Base-by-base conservation (phyloP, 2,888 invertebrate genomes). In the Cephus pygmeus region DNA sequence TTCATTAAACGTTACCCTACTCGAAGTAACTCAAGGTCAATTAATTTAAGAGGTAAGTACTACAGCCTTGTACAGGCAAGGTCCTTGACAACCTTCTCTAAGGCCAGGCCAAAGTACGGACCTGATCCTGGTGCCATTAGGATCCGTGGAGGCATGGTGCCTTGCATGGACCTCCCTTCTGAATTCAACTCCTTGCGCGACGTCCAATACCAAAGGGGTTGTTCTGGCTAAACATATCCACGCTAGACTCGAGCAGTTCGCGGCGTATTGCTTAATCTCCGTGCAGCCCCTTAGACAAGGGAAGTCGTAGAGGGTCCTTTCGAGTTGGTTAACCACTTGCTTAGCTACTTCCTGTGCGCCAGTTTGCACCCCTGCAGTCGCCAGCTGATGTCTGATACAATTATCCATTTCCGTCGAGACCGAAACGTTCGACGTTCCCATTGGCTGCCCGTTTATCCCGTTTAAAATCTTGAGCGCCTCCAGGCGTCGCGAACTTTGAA, bases 221-320 rank as follows among this genome's bases (percentile, higher is more conserved):
- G 83, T 76, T 30, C 90, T 86, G 0, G 90, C 87, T 68, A 90
- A 79, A 68, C 90, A 90, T 40, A 95, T 94, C 98, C 98, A 98
- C 4, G 97, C 96, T n/a, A 97, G 93, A 80, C 96, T 94, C 71
- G 97, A 97, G 80, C 97, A 96, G 69, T 96, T 95, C 40, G 95
- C 93, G 76, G 97, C 96, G 90, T 97, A 97, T 85, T 95, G 94
- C 86, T 95, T 94, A 78, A 98, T 93, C 36, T 96, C 95, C 1
- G 93, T 93, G 90, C 97, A 98, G 1, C 94, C 92, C 83, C 95
- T 95, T 87, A 99, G 93, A 90, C 97, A 96, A 56, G 98, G 97
- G 92, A 98, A 99, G 92, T 98, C 98, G 88, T 97, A 97, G 31
- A 99, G 93, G 0, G 98, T 98, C 83, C 96, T 95, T 91, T 97